Conservation (phyloP, 2,113 vertebrate species). For the Ovibos moschatus region DNA sequence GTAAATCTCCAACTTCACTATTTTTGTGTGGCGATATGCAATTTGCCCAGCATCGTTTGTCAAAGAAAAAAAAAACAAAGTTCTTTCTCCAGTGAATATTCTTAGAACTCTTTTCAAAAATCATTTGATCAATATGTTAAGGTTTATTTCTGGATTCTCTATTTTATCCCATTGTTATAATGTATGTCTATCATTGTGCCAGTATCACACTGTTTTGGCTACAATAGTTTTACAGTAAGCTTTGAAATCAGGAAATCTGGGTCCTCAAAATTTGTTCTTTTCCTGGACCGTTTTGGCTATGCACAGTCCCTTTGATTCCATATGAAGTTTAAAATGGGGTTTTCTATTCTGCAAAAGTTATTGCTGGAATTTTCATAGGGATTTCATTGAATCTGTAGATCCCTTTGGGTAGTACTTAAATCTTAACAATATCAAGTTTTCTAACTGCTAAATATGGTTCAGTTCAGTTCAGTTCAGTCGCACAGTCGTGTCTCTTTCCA, state of each 20-base stretch:
- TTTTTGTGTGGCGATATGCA: not conserved
- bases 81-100: not conserved
- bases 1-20: not conserved
- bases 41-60: not conserved
- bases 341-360: not conserved
- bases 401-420: not conserved
- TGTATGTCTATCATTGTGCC: not conserved
- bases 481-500: not conserved
- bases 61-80: not conserved
- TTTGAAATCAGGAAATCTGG: not conserved
- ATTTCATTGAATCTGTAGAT: not conserved
- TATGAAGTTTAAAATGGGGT: not conserved
- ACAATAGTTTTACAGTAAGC: not conserved
- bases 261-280: not conserved
- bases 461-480: too few species aligned
- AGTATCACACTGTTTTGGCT: not conserved
- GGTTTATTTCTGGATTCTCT: not conserved
- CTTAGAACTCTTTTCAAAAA: not conserved
- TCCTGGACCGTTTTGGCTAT: not conserved
- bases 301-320: not conserved
- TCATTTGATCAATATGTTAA: not conserved
- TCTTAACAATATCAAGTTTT: not conserved
- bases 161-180: not conserved
- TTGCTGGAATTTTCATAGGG: not conserved
- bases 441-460: not conserved